A percentile compares a stretch with the other conserved stretches of the same genome.
Evolutionary conservation across 2,888 invertebrate genomes (phyloP).

Genomic region (Hermaeophaga mercurialis): DNA sequence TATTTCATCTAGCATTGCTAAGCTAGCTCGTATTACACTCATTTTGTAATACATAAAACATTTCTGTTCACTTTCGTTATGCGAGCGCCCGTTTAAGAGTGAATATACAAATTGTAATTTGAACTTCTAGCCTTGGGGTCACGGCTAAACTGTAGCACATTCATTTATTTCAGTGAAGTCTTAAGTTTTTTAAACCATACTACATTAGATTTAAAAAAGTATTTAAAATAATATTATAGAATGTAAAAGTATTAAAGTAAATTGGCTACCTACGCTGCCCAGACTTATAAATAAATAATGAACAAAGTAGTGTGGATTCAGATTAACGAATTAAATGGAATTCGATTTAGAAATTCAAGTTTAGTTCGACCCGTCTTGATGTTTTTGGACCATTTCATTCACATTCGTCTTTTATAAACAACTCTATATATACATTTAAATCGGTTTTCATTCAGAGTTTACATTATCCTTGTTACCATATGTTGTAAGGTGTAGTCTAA

Average conservation of each 20-base stretch:
- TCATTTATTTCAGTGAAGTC: too few relatives aligned
- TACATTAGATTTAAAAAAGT: too few relatives aligned
- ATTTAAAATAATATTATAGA: too few relatives aligned
- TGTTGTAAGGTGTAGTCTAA: conserved; percentile 12
- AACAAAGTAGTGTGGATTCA: too few relatives aligned
- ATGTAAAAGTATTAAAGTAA: too few relatives aligned
- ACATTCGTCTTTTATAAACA: conserved; percentile 17
- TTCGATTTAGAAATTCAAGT: background rate
- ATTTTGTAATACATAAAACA: conserved; percentile 12
- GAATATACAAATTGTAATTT: conserved; percentile 16
- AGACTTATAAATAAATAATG: too few relatives aligned
- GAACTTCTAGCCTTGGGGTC: conserved; percentile 10
- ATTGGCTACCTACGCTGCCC: too few relatives aligned
- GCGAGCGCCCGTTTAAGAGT: background rate
- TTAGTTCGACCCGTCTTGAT: background rate
- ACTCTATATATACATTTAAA: conserved; percentile 4
- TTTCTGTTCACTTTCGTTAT: conserved; percentile 3
- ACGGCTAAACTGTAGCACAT: conserved; percentile 11
- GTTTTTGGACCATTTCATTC: conserved; percentile 7
- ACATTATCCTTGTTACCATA: conserved; percentile 13
- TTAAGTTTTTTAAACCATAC: too few relatives aligned
- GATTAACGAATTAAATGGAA: too few relatives aligned
- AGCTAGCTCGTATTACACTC: conserved; percentile 1
- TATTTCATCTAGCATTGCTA: conserved; percentile 7
- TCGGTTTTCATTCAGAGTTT: conserved; percentile 9